A percentile compares a stretch with the other conserved stretches of the same genome.
phyloP scores from a whole-genome alignment of 2,113 vertebrate species.

The Entelurus aequoreus region DNA sequence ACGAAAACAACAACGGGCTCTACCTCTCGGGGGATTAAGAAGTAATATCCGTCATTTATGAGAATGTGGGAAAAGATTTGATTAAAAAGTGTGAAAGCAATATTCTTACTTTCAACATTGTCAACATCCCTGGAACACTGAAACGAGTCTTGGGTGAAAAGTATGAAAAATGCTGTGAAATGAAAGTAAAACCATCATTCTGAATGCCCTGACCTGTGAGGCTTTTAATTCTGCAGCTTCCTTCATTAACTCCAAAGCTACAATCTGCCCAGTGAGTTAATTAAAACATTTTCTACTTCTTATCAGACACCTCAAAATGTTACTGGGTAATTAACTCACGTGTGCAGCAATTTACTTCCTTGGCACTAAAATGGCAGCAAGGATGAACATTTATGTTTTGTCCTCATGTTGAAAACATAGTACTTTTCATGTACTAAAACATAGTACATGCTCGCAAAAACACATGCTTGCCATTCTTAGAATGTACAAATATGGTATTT shows the following conservation, averaged over 20 bases:
- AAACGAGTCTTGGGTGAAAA: too few species aligned
- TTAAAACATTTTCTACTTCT: slow-evolving; percentile 14
- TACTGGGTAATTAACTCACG: slow-evolving; percentile 49
- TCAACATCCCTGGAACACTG: too few species aligned
- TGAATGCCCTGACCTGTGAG: slow-evolving; percentile 1
- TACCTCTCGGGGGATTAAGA: neutral
- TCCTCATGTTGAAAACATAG: too few species aligned
- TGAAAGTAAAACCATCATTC: neutral
- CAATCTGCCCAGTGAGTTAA: slow-evolving; percentile 49
- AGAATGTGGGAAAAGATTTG: neutral
- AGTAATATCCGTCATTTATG: neutral
- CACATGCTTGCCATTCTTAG: too few species aligned
- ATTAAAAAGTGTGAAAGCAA: slow-evolving; percentile 1
- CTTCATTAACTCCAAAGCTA: slow-evolving; percentile 55
- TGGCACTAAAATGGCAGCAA: too few species aligned
- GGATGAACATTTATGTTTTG: too few species aligned
- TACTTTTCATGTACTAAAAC: too few species aligned
- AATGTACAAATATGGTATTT: too few species aligned
- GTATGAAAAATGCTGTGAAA: neutral
- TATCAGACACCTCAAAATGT: slow-evolving; percentile 31
- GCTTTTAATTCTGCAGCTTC: slow-evolving; percentile 1
- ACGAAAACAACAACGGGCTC: neutral
- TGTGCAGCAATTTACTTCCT: slow-evolving; percentile 14
- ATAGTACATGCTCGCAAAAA: too few species aligned
- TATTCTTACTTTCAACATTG: too few species aligned